Evolutionary conservation across 64 coral and sea anemone species (phyloP), one percentile per base, ranked within the genome.

Genomic region (Pocillopora damicornis): DNA sequence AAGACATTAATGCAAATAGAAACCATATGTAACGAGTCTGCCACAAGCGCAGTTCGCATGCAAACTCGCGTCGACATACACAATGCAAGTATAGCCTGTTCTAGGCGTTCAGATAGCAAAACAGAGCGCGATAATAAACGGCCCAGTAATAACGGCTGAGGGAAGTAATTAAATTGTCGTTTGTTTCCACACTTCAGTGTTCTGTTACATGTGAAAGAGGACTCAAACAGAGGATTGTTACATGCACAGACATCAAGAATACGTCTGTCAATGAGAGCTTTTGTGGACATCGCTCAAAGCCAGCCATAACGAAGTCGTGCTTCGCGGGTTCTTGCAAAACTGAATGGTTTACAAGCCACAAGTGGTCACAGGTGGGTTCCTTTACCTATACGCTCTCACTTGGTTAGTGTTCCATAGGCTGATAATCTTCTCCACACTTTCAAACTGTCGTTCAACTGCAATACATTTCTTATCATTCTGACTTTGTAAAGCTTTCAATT

Each of bases 201-300:
- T 98, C 95, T 15, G 93, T 91, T 13, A 94, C 92, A 18, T 98
- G 95, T 61, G 92, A 90, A 18, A 86, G 71, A 79, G 92, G 95
- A 37, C 61, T 91, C 45, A 82, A 91, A 35, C 79, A 76, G 56
- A 63, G 95, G 58, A 15, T 62, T 13, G 58, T 98, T 5, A 62
- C 18, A 20, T 98, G 95, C 38, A 79, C 76, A 20, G 80, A 91
- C 73, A 80, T 73, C 7, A 86, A 80, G n/a, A 98, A 98, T 60
- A 64, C 23, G 10, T 80, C 87, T 2, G 89, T 92, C 0, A 79
- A 81, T 13, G 79, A 91, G 26, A 67, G 76, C 14, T 61, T 86
- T 67, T 98, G 95, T 77, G 26, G n/a, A 20, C 7, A 81, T 60
- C 88, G 37, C 25, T 42, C 20, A 11, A 98, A 98, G 77, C 95